A percentile compares a stretch with the other conserved stretches of the same genome.
Conservation (phyloP, 2,113 vertebrate genomes). For the Leucosticte australis region DNA sequence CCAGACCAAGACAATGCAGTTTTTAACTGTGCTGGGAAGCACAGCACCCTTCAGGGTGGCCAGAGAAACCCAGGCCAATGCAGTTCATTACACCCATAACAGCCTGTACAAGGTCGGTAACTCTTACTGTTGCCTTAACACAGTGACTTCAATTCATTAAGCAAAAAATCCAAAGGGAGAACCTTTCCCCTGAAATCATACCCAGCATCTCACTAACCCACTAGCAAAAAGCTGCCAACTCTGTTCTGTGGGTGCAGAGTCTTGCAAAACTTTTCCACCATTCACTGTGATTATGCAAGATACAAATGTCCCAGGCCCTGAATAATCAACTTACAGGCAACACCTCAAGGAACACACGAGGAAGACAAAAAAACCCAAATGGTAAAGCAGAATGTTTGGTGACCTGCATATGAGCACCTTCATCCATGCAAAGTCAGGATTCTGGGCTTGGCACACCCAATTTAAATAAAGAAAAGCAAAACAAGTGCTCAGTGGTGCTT, state of each 20-base stretch:
- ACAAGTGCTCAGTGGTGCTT: not conserved
- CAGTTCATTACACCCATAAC: fast-evolving
- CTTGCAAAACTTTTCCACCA: not conserved
- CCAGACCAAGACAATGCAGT: fast-evolving
- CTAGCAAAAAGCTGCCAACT: not conserved
- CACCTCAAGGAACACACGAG: not conserved
- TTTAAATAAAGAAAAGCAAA: not conserved
- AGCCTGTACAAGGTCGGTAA: fast-evolving
- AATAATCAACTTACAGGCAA: not conserved
- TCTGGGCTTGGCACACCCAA: not conserved
- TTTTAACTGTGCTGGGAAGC: not conserved
- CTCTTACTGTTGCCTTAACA: fast-evolving
- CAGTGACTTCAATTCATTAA: not conserved
- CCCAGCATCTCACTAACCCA: not conserved
- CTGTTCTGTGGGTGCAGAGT: not conserved
- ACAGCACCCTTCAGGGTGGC: no score
- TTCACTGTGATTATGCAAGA: not conserved
- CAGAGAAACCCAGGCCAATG: fast-evolving
- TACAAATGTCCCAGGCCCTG: fast-evolving
- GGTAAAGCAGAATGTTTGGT: not conserved
- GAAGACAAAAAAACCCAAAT: not conserved
- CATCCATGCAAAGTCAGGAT: not conserved
- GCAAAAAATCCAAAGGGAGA: not conserved
- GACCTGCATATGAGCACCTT: not conserved
- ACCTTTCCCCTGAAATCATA: not conserved